These are phyloP conservation scores for Archegozetes longisetosus DNA, from an alignment of 1,140 invertebrate species.

Conservation along the genomic window DNA sequence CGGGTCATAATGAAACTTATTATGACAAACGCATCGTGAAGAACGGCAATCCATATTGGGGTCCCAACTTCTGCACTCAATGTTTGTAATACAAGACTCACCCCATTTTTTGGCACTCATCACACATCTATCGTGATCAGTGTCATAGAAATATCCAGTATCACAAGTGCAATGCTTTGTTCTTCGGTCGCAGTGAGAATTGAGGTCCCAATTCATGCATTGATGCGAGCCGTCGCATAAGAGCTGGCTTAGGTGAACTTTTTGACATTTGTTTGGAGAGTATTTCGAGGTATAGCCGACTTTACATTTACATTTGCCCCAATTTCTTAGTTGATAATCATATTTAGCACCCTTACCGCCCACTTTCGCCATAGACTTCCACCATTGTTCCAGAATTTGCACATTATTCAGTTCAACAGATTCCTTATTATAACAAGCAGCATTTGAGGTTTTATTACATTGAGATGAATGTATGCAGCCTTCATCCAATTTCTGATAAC, in stretches of 20 bases:
- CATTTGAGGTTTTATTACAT: background rate
- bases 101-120: background rate
- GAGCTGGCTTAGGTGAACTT: background rate
- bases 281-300: too few species aligned
- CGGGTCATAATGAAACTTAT: background rate
- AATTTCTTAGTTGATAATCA: background rate
- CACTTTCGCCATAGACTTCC: too few species aligned
- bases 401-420: background rate
- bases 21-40: background rate
- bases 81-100: background rate
- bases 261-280: background rate
- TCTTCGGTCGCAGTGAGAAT: background rate
- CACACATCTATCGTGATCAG: background rate
- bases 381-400: too few species aligned
- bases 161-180: background rate
- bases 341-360: too few species aligned
- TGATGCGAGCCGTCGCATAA: background rate
- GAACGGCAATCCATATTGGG: background rate
- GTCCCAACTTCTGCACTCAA: background rate
- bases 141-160: background rate
- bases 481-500: background rate
- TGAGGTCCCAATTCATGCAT: background rate
- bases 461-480: background rate
- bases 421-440: background rate
- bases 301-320: background rate